Evolutionary conservation across 2,888 invertebrate species (phyloP), one percentile per base, ranked within the genome.

Genomic region (Drosophila longiperda): DNA sequence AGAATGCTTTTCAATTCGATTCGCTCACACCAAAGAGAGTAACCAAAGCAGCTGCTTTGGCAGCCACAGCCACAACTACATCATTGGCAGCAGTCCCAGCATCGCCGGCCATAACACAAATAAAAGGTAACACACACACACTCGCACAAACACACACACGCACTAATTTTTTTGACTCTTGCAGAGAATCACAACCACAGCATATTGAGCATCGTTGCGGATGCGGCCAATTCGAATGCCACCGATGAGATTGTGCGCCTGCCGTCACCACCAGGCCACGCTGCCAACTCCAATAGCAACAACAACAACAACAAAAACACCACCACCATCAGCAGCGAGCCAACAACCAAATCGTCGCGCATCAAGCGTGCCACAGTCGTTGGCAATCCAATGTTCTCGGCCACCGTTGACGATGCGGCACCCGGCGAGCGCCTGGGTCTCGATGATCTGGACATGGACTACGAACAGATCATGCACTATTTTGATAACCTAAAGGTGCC

Each of bases 401-500:
- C 90, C 83, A 92, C 93, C 71, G 92, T 92, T 83, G 91, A 94
- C 91, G 94, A 94, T 70, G 93, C 93, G 77, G 92, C 93, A 80
- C 94, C 94, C 73, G 95, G 94, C 49, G 96, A 96, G 86, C 93
- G 95, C 81, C 95, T 96, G 72, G 96, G 95, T 58, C 94, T 97
- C 84, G 97, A 97, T 93, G 97, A 97, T 93, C 95, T 97, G 79
- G 97, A 97, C 92, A 97, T 99, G 98, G 98, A 98, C 94, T 99
- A 99, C 94, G 98, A 98, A 93, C 98, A 98, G 95, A 97, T 99
- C 93, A 97, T 98, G 97, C 97, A 98, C 93, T 98, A 99, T 94
- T 99, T 99, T 95, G 98, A 98, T 94, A 98, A 98, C 95, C 95
- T 99, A 92, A 99, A 99, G 95, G 98, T 98, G 6, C 23, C 8